Evolutionary conservation across 2,113 vertebrate genomes (phyloP), one percentile per base, ranked within the genome.

Genomic region (Plecturocebus donacophilus): DNA sequence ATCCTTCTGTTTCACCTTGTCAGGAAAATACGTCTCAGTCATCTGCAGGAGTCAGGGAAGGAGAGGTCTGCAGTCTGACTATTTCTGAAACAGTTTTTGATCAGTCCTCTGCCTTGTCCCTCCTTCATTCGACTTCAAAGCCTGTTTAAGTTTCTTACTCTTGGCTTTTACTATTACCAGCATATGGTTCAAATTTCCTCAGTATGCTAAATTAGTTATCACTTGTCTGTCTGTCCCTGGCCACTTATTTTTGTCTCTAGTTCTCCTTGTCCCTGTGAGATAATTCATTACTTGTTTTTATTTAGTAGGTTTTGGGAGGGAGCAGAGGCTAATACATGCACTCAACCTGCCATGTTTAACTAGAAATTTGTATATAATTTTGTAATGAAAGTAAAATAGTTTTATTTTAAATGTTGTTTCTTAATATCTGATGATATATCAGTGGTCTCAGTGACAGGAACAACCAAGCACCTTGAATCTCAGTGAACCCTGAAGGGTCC

Each of bases 341-440:
- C 11, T 45, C 89, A 85, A 32, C 4, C 32, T 94, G 54, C 35
- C 14, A 70, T 84, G 76, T 90, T 64, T 79, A 76, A n/a, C 64
- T 56, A 96, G 20, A 93, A 84, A 25, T 82, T 88, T 90, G 14
- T 61, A 16, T 87, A 27, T 70, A 58, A 75, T 95, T 96, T 93
- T 85, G 70, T 47, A 64, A 90, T 40, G 42, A 70, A 80, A 86
- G 17, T 81, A 76, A 94, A 89, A 27, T 77, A 70, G 16, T 49
- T 16, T 83, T 54, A 66, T 91, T 90, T 88, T 38, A 5, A 83
- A n/a, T 87, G 13, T 85, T 76, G 56, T 45, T 45, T 87, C 19
- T 82, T 64, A 35, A 42, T 84, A 68, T 14, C 47, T 54, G 40
- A 71, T 76, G 8, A 32, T 71, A 14, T 3, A 13, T 70, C 70